Base-by-base conservation (phyloP, 2,113 vertebrate genomes). In the Cyanoramphus novaezelandiae region DNA sequence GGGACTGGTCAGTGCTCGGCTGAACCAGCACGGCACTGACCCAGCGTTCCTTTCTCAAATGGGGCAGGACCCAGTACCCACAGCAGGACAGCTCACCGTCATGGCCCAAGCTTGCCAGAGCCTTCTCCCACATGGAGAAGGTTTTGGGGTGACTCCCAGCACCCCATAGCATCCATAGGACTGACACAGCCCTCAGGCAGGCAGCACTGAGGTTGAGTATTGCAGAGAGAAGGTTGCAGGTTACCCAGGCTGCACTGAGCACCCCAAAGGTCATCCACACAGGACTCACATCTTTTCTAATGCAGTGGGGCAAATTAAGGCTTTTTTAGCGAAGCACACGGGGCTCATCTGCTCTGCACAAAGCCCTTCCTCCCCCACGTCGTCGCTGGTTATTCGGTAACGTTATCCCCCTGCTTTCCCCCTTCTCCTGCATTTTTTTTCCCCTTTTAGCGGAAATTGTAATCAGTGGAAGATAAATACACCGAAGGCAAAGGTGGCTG, bases 391-490 rank as follows among this genome's bases (percentile, higher is more conserved):
- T 95, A 83, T 46, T 74, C 5, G 1, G 93, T 94, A 93, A 94
- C 0, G 24, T 70, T 95, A 92, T 96, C 78, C 83, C 47, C 20
- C 7, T 0, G 9, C 49, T 93, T 85, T 41, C 55, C 71, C 81
- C 50, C 69, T 92, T 80, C 53, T 41, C 21, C 46, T 82, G 70
- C 52, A 8, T 55, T 91, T 91, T 62, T 91, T 90, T 69, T 11
- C 15, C 20, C 75, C 62, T 53, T 82, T 82, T 27, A 44, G 72
- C 23, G 68, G 85, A 96, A 97, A 93, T 31, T 90, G 82, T 92
- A 94, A 95, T 95, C 95, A 95, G 91, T 80, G 65, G 84, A 96
- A 96, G 71, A 86, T 92, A 96, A 97, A 95, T 90, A 94, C 55
- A 64, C 13, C 0, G 1, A 74, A 55, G 74, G 63, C 1, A 10